A percentile compares a stretch with the other conserved stretches of the same genome.
Evolutionary conservation across 2,113 vertebrate genomes (phyloP).

Genomic region (Brachyhypopomus occidentalis): DNA sequence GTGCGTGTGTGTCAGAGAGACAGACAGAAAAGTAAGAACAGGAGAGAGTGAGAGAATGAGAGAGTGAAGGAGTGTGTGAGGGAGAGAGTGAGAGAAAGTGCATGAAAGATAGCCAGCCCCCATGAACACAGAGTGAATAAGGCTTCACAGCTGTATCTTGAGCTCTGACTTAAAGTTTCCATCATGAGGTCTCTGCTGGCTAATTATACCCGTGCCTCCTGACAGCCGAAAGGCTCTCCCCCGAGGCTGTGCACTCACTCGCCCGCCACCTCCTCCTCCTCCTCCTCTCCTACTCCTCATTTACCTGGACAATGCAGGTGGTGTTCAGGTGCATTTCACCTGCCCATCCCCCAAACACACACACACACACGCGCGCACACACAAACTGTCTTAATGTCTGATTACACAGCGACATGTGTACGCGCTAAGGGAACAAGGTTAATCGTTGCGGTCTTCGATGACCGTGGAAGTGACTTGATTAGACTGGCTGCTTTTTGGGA

Average conservation of each 20-base stretch:
- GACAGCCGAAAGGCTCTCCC: constrained; percentile 65
- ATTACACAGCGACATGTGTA: constrained; percentile 39
- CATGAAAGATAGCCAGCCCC: neutral
- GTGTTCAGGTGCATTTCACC: constrained; percentile 49
- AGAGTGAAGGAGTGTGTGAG: neutral
- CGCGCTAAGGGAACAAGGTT: neutral
- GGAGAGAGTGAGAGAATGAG: neutral
- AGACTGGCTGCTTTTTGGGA: neutral
- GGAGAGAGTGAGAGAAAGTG: neutral
- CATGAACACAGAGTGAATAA: neutral
- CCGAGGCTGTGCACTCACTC: constrained; percentile 56
- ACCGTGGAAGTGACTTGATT: constrained; percentile 19
- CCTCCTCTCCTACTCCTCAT: constrained; percentile 34
- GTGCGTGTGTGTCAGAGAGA: neutral
- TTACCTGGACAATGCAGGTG: constrained; percentile 56
- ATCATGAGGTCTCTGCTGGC: constrained; percentile 75
- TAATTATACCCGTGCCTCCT: constrained; percentile 74
- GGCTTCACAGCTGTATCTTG: constrained; percentile 2
- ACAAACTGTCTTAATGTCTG: constrained; percentile 36
- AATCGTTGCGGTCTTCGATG: constrained; percentile 22
- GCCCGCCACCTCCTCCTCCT: constrained; percentile 27
- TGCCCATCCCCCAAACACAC: constrained; percentile 25
- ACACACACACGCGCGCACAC: too few relatives aligned
- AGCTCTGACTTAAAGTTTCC: constrained; percentile 43
- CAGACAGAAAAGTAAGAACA: neutral